Base-by-base conservation (phyloP, 2,113 vertebrate species). In the Campylomormyrus tamandua region DNA sequence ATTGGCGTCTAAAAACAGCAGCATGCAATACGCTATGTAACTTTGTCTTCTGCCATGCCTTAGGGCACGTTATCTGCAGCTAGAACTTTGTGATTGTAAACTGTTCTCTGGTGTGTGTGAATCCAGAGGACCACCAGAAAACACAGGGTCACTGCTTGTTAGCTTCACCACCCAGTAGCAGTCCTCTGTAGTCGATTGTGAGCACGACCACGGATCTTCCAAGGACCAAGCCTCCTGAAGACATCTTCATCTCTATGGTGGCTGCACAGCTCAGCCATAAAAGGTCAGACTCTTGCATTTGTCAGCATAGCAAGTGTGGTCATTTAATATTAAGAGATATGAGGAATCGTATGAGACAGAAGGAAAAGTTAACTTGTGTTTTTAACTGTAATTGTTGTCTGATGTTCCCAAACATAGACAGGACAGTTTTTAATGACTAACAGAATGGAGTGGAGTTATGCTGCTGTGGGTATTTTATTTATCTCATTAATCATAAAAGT, bases 171-270 rank as follows among this genome's bases (percentile, higher is more conserved):
- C 35, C 35, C 35, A 80, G 96, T 98, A 3, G 92, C 98, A 99
- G 95, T 97, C 98, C 91, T 95, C 97, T 91, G 96, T 94, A 94
- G 96, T 39, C 98, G 91, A 98, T 96, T 93, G 97, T 97, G 91
- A 95, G 93, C 74, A 92, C 96, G 11, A 50, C 83, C 6, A 92
- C 35, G 94, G 96, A 50, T 86, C 24, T 50, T 49, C 21, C 93
- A 97, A 97, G 95, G 98, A 98, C 93, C 95, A 17, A 80, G 97
- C 89, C 91, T 99, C 35, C 5, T 80, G 74, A 91, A 97, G 98
- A 99, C 95, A 97, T 99, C 93, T 99, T 99, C 95, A 97, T 97
- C 94, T 96, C 97, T 6, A 92, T 97, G 86, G 95, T 50, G 24
- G 24, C 46, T n/a, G 24, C 0, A 10, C 46, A 27, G 83, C 21